A percentile compares a stretch with the other conserved stretches of the same genome.
These are phyloP conservation scores for Pristionchus fissidentatus DNA, from an alignment of 2,888 invertebrate genomes.

Conservation along the genomic window DNA sequence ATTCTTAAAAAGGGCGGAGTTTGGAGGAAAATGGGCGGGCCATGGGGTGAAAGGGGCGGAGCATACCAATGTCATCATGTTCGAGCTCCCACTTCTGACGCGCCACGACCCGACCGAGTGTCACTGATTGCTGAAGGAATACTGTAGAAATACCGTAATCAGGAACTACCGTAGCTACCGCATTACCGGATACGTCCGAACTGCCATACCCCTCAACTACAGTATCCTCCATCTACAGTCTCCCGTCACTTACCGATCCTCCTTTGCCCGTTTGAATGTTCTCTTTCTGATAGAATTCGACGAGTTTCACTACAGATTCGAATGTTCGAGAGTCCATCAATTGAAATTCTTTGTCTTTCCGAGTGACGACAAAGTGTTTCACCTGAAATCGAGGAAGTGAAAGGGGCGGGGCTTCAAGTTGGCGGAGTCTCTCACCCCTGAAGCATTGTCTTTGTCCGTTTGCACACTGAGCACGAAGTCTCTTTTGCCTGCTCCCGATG, in stretches of 20 bases:
- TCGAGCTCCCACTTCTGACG: slow-evolving; percentile 45
- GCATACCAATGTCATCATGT: slow-evolving; percentile 36
- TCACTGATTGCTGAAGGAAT: neutral
- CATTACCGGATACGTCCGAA: too few species aligned
- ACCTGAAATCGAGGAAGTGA: neutral
- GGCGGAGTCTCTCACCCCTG: neutral
- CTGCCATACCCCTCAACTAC: neutral
- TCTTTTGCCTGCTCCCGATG: slow-evolving; percentile 10
- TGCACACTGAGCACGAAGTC: slow-evolving; percentile 16
- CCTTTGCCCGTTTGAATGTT: neutral
- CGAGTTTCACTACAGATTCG: slow-evolving; percentile 34
- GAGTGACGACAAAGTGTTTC: slow-evolving; percentile 42
- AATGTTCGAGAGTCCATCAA: slow-evolving; percentile 26
- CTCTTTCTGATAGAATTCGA: slow-evolving; percentile 44
- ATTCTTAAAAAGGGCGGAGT: neutral
- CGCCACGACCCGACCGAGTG: neutral
- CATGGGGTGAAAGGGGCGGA: neutral
- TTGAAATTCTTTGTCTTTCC: slow-evolving; percentile 31
- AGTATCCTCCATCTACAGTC: neutral
- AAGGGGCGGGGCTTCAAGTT: neutral
- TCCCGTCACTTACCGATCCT: neutral
- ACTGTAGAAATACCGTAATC: too few species aligned
- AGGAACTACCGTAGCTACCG: neutral
- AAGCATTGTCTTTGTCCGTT: slow-evolving; percentile 2
- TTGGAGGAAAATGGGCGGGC: too few species aligned